A percentile compares a stretch with the other conserved stretches of the same genome.
Evolutionary conservation across 1,140 invertebrate genomes (phyloP).

Genomic region (Medauroidea extradentata): DNA sequence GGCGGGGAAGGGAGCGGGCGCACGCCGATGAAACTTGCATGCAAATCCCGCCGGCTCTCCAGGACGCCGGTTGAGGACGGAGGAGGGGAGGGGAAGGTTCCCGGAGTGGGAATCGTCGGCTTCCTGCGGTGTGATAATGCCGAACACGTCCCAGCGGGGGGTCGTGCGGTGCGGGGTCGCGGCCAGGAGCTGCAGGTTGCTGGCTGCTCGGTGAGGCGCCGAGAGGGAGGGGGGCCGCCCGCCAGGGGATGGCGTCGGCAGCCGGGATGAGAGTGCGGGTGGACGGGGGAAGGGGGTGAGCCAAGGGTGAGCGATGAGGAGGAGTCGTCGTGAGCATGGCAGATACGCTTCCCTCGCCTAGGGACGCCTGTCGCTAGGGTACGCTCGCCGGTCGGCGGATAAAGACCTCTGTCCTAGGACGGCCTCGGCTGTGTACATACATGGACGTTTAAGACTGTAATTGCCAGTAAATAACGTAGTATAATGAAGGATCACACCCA

Average conservation of each 20-base stretch:
- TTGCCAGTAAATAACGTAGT: too few relatives aligned
- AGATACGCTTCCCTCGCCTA: slow-evolving; percentile 29
- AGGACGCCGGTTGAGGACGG: too few relatives aligned
- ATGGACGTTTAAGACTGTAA: too few relatives aligned
- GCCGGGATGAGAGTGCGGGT: slow-evolving; percentile 28
- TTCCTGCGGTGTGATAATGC: background rate
- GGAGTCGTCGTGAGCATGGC: slow-evolving; percentile 23
- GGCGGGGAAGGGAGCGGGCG: too few relatives aligned
- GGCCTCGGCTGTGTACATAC: slow-evolving; percentile 17
- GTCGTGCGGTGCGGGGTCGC: slow-evolving; percentile 46
- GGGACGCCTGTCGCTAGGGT: slow-evolving; percentile 11
- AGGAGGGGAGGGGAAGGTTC: too few relatives aligned
- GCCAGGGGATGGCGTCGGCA: slow-evolving; percentile 17
- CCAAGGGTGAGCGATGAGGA: too few relatives aligned
- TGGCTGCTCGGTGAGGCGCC: slow-evolving; percentile 24
- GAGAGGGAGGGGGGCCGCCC: slow-evolving; percentile 11
- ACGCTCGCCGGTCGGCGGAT: slow-evolving; percentile 8
- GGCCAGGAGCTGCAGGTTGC: slow-evolving; percentile 41
- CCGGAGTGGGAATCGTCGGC: background rate
- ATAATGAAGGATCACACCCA: too few relatives aligned
- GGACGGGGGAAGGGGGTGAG: slow-evolving; percentile 24
- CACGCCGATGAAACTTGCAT: too few relatives aligned
- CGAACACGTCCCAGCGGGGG: slow-evolving; percentile 43
- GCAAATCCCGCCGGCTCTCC: too few relatives aligned
- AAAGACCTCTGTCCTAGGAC: background rate